A percentile compares a stretch with the other conserved stretches of the same genome.
These are phyloP conservation scores for Malurus leucopterus DNA, from an alignment of 2,797 vertebrate genomes.

Conservation along the genomic window DNA sequence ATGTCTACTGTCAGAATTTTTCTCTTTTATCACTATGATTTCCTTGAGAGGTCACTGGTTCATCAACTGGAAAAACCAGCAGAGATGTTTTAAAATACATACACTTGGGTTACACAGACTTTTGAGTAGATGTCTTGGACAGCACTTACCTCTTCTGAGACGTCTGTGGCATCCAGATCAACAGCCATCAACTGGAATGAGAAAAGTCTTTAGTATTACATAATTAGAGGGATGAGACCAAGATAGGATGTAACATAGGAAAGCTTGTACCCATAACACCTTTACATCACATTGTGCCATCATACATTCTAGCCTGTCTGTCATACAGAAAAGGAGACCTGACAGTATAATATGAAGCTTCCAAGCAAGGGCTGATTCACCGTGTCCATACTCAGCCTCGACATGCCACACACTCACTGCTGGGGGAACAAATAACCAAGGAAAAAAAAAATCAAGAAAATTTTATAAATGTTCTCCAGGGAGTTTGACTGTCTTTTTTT, in stretches of 20 bases:
- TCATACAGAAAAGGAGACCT: not conserved
- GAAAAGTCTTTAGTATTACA: not conserved
- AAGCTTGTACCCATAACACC: not conserved
- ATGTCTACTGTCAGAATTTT: not conserved
- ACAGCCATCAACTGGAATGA: not conserved
- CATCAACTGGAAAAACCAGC: not conserved
- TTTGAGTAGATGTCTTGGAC: not conserved
- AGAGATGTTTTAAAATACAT: not conserved
- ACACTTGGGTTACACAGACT: not conserved
- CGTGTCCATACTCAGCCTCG: not conserved
- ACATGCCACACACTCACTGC: not conserved
- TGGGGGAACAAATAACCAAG: no score
- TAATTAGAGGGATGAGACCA: not conserved
- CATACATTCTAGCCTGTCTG: not conserved
- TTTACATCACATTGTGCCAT: not conserved
- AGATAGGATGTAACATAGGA: not conserved
- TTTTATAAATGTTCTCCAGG: not conserved
- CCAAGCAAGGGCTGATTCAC: not conserved
- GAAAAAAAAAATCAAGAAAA: not conserved
- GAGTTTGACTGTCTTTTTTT: not conserved
- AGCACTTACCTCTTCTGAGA: not conserved
- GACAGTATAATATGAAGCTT: not conserved
- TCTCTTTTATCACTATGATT: not conserved
- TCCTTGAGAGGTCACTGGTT: not conserved
- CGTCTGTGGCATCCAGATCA: not conserved